A percentile compares a stretch with the other conserved stretches of the same genome.
Evolutionary conservation across 2,797 vertebrate species (phyloP).

Genomic region (Cirrhinus mrigala): DNA sequence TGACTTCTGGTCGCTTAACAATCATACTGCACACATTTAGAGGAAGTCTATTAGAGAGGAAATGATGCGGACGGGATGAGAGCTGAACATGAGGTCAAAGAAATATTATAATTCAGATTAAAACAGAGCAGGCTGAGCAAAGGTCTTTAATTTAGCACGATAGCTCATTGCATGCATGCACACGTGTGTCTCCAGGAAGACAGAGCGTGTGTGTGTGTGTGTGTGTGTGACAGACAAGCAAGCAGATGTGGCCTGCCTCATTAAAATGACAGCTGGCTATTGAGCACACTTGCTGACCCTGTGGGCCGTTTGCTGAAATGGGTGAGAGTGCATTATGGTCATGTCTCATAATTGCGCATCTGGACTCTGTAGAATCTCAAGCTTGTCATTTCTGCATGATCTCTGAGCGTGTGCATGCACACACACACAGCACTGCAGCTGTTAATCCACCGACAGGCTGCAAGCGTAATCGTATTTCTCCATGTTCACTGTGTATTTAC

Average conservation of each 20-base stretch:
- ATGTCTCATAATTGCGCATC: constrained; percentile 64
- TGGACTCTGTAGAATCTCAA: constrained; percentile 58
- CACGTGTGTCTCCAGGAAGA: constrained; percentile 34
- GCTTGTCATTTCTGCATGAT: constrained; percentile 56
- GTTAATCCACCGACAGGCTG: constrained; percentile 56
- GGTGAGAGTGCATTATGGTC: constrained; percentile 47
- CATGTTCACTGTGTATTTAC: constrained; percentile 35
- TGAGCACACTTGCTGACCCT: constrained; percentile 54
- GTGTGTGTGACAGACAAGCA: not conserved
- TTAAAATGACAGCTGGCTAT: constrained; percentile 64
- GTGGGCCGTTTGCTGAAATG: constrained; percentile 54
- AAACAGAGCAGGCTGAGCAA: constrained; percentile 14
- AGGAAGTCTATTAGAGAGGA: constrained; percentile 67
- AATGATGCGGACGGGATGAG: constrained; percentile 56
- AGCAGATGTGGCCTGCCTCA: constrained; percentile 60
- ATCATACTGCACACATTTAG: constrained; percentile 55
- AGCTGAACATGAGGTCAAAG: constrained; percentile 63
- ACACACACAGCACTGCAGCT: constrained; percentile 23
- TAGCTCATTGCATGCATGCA: constrained; percentile 7
- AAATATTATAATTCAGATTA: constrained; percentile 59
- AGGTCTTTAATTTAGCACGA: constrained; percentile 9
- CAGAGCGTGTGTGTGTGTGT: constrained; percentile 15
- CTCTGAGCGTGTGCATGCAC: not conserved
- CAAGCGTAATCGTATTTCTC: constrained; percentile 50
- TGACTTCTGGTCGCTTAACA: constrained; percentile 4